Base-by-base conservation (phyloP, 2,113 vertebrate species). In the Sterna hirundo region DNA sequence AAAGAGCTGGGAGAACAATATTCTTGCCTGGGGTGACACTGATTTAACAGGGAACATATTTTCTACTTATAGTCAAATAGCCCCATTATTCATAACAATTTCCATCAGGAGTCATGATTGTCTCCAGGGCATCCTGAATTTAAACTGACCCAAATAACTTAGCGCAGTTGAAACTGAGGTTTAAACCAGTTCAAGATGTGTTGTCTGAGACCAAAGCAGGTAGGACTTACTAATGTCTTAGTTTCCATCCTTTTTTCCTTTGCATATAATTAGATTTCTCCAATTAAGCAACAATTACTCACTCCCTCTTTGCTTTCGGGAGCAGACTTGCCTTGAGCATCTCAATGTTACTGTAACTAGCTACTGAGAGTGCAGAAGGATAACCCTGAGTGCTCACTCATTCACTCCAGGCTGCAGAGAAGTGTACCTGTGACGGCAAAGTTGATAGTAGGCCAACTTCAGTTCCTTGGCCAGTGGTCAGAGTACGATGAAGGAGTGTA, bases 101-200 rank as follows among this genome's bases (percentile, higher is more conserved):
- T 95, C 88, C 86, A 96, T 92, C 92, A 94, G 61, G 90, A 94
- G 61, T 88, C 95, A 89, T 84, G 74, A 92, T 38, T 96, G 88
- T 94, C 94, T 90, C 69, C 88, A 91, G 95, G 92, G 94, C 77
- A 94, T 93, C 88, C 86, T 92, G 90, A 96, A 93, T 93, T 96
- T 94, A 95, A 95, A 96, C 91, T 93, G 96, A 96, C 92, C 92
- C 80, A 96, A 92, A 95, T 94, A 96, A 90, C 68, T 80, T 68
- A 57, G 42, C 26, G 17, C 66, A 82, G 57, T 58, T 57, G 88
- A 91, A 93, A 93, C 57, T 65, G 54, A 88, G 36, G 47, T 93
- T 92, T 95, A 92, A 97, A 94, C 46, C 62, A 94, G 65, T 49
- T 74, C 83, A 87, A 49, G 74, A 92, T 46, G 32, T 75, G 38